These are phyloP conservation scores for Berghia stephanieae DNA, from an alignment of 1,140 invertebrate genomes.

Conservation along the genomic window DNA sequence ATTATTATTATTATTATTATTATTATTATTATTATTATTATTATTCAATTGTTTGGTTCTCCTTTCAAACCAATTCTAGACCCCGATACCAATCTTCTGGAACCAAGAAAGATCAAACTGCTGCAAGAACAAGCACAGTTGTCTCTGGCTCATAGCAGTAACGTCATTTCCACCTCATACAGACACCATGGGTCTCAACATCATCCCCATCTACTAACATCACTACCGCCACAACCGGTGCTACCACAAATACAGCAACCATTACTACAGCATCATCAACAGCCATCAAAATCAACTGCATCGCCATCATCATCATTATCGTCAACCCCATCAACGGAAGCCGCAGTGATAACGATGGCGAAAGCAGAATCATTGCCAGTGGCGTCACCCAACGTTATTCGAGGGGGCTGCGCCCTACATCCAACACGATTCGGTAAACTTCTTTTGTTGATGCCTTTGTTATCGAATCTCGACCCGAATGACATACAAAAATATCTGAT, in stretches of 20 bases:
- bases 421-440: constrained; percentile 82
- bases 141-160: constrained; percentile 77
- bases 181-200: too few relatives aligned
- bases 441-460: constrained; percentile 77
- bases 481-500: constrained; percentile 91
- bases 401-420: constrained; percentile 60
- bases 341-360: too few relatives aligned
- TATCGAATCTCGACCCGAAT: constrained; percentile 75
- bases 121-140: constrained; percentile 84
- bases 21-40: too few relatives aligned
- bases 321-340: neutral
- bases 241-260: too few relatives aligned
- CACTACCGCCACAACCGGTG: too few relatives aligned
- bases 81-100: constrained; percentile 69
- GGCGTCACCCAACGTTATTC: constrained; percentile 77
- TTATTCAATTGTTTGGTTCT: neutral
- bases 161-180: constrained; percentile 7
- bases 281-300: neutral
- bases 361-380: too few relatives aligned
- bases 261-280: neutral
- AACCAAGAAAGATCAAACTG: constrained; percentile 74
- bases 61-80: constrained; percentile 25
- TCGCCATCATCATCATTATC: neutral
- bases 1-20: neutral
- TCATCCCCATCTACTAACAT: too few relatives aligned